Conservation (phyloP, 2,113 vertebrate genomes). For the Coracopsis vasa region DNA sequence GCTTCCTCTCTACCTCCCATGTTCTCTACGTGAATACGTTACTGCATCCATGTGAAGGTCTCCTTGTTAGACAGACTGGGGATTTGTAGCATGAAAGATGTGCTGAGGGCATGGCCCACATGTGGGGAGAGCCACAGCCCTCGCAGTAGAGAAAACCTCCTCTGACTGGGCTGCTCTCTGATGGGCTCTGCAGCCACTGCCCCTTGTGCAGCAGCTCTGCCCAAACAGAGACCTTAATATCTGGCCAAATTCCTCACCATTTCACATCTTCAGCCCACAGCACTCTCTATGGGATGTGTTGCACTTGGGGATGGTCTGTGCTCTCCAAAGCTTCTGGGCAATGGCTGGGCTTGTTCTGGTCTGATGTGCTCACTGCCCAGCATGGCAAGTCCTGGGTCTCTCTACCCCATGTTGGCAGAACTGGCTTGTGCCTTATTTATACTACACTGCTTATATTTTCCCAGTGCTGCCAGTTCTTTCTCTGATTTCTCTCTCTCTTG, state of each 20-base stretch:
- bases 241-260: background rate
- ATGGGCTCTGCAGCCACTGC: background rate
- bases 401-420: background rate
- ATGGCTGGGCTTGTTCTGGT: background rate
- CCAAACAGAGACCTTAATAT: background rate
- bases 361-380: background rate
- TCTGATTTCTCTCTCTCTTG: slow-evolving; percentile 10
- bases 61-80: background rate
- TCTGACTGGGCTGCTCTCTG: background rate
- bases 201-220: background rate
- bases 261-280: accelerated
- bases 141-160: background rate
- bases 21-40: background rate
- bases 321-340: background rate
- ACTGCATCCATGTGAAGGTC: background rate
- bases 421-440: background rate
- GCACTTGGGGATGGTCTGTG: accelerated
- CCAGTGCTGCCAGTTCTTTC: background rate
- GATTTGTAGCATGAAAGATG: background rate
- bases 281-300: background rate
- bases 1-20: background rate
- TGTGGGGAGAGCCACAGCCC: accelerated
- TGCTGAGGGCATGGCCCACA: background rate
- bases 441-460: background rate
- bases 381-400: background rate